Evolutionary conservation across 2,113 vertebrate genomes (phyloP).

Genomic region (Pluvialis apricaria): DNA sequence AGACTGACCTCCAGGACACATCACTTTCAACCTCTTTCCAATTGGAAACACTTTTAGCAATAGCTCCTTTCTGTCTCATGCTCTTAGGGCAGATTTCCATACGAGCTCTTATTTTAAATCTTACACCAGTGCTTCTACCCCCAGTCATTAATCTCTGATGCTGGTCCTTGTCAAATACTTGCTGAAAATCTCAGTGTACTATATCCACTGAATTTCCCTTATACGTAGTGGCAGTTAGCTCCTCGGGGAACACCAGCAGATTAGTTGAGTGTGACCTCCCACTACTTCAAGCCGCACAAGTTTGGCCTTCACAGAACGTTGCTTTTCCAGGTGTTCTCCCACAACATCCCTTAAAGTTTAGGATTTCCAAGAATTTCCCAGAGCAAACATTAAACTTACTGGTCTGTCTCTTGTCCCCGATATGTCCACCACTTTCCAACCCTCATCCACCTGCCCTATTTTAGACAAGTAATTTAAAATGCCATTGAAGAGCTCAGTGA

Average conservation of each 20-base stretch:
- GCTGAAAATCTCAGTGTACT: neutral
- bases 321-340: constrained; percentile 56
- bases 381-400: constrained; percentile 19
- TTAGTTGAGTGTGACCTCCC: constrained; percentile 14
- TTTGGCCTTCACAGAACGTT: neutral
- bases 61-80: neutral
- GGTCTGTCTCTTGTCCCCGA: neutral
- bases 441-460: neutral
- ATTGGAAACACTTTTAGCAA: neutral
- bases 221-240: neutral
- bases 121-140: neutral
- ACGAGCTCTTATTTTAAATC: neutral
- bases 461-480: neutral
- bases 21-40: neutral
- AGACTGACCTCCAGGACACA: neutral
- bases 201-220: neutral
- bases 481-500: neutral
- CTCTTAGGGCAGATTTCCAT: neutral
- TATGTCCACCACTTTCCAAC: neutral
- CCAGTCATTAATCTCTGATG: neutral
- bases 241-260: neutral
- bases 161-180: neutral
- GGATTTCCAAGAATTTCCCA: constrained; percentile 47
- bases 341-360: constrained; percentile 36
- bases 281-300: neutral